These are phyloP conservation scores for Austrolebias charrua DNA, from an alignment of 2,797 vertebrate species.

Conservation along the genomic window DNA sequence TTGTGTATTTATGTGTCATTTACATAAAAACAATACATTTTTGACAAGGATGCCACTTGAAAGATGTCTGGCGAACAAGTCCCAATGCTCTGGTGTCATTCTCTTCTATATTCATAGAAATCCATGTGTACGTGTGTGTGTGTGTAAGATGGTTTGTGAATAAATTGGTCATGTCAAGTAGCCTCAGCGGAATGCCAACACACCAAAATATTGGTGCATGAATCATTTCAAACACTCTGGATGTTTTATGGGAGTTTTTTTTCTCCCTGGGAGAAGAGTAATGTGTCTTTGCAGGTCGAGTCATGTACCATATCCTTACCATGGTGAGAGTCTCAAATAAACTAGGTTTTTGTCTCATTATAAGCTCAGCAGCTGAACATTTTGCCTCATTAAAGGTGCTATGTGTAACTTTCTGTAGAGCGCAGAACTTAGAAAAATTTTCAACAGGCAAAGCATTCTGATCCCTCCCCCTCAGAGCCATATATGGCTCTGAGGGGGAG, in stretches of 20 bases:
- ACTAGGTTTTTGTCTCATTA: neutral
- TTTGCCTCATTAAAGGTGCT: too few relatives aligned
- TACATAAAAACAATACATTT: slow-evolving; percentile 21
- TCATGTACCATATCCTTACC: slow-evolving; percentile 3
- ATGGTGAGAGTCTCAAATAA: slow-evolving; percentile 27
- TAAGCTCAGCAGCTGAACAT: too few relatives aligned
- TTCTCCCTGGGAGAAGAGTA: slow-evolving; percentile 1
- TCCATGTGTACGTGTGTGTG: neutral
- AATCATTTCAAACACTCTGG: slow-evolving; percentile 29
- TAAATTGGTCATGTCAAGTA: slow-evolving; percentile 37
- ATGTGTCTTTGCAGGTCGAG: slow-evolving; percentile 18
- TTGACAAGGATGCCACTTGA: slow-evolving; percentile 33
- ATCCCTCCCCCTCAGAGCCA: too few relatives aligned
- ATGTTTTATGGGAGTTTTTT: slow-evolving; percentile 4
- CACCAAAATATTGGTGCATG: slow-evolving; percentile 20
- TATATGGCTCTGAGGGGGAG: too few relatives aligned
- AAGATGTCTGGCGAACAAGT: slow-evolving; percentile 13
- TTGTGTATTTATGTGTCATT: slow-evolving; percentile 23
- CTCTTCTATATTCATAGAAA: slow-evolving; percentile 15
- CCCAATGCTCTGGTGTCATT: slow-evolving; percentile 9
- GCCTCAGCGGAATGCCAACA: slow-evolving; percentile 22
- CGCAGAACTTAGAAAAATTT: too few relatives aligned
- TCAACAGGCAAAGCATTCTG: too few relatives aligned
- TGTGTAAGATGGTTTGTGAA: slow-evolving; percentile 12
- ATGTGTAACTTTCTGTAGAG: too few relatives aligned